Conservation (phyloP, 2,888 invertebrate species). For the Agrenia bidenticulata region DNA sequence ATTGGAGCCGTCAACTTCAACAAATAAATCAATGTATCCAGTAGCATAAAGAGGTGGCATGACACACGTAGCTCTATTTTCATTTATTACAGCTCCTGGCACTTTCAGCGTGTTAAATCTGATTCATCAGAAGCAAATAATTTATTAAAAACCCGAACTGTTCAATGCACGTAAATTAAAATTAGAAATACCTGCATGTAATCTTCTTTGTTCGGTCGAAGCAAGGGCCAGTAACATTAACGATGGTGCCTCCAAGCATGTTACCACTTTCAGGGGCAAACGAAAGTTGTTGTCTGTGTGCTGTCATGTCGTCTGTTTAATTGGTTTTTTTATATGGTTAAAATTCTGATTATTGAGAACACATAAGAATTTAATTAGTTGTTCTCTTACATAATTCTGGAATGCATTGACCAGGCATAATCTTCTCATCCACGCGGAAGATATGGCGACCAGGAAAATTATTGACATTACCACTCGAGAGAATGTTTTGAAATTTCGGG, state of each 20-base stretch:
- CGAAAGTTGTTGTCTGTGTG: slow-evolving; percentile 66
- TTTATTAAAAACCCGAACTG: not conserved
- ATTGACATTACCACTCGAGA: slow-evolving; percentile 82
- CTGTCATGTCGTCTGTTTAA: slow-evolving; percentile 47
- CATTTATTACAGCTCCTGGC: slow-evolving; percentile 72
- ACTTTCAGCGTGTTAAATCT: slow-evolving; percentile 81
- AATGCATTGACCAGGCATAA: slow-evolving; percentile 83
- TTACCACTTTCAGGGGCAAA: slow-evolving; percentile 95
- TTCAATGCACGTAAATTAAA: too few species aligned
- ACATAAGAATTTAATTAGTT: too few species aligned
- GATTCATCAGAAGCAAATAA: not conserved
- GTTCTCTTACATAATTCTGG: slow-evolving; percentile 56
- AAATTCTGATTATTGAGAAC: not conserved
- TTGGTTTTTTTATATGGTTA: not conserved
- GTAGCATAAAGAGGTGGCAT: slow-evolving; percentile 84
- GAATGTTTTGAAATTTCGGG: slow-evolving; percentile 78
- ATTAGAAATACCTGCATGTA: slow-evolving; percentile 62
- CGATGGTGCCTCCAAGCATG: slow-evolving; percentile 94
- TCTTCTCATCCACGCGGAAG: slow-evolving; percentile 92
- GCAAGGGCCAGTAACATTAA: slow-evolving; percentile 96
- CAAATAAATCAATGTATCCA: slow-evolving; percentile 82
- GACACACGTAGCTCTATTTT: slow-evolving; percentile 83
- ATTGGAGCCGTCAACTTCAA: slow-evolving; percentile 77
- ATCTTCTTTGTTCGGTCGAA: slow-evolving; percentile 75
- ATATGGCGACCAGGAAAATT: slow-evolving; percentile 86